These are phyloP conservation scores for Orthosia gothica DNA, from an alignment of 2,888 invertebrate species.

Conservation along the genomic window DNA sequence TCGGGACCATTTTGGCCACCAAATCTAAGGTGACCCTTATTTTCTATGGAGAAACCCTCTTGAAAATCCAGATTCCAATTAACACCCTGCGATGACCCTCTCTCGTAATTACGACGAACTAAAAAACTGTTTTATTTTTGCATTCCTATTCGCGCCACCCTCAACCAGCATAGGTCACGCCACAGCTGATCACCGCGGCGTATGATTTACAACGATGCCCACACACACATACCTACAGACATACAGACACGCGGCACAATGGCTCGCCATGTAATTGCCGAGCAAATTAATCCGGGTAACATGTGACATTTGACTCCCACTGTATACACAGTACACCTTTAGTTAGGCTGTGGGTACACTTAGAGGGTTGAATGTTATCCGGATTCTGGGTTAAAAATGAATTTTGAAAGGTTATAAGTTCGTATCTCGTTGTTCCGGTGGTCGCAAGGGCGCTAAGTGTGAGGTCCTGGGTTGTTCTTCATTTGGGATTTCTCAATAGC, in stretches of 20 bases:
- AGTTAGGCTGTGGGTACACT: constrained; percentile 33
- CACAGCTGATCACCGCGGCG: constrained; percentile 26
- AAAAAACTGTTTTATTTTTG: not conserved
- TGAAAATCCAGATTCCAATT: not conserved
- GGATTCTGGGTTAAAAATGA: not conserved
- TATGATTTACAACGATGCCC: constrained; percentile 53
- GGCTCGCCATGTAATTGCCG: constrained; percentile 80
- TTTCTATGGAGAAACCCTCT: too few relatives aligned
- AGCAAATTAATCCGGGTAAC: constrained; percentile 85
- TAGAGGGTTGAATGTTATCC: not conserved
- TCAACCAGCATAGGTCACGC: not conserved
- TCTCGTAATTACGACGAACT: not conserved
- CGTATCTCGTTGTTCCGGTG: not conserved
- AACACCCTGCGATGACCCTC: not conserved
- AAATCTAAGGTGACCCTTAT: not conserved
- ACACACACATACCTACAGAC: not conserved
- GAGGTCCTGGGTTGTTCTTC: not conserved
- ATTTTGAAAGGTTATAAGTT: not conserved
- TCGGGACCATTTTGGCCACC: not conserved
- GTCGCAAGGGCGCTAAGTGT: not conserved
- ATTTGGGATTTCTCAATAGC: too few relatives aligned
- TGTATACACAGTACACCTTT: constrained; percentile 59
- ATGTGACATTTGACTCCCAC: constrained; percentile 84
- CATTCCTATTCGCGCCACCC: not conserved
- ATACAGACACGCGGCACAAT: constrained; percentile 63